Percentiles rank a stretch among this genome's conserved stretches.
Evolutionary conservation across 1,140 invertebrate species (phyloP).

Genomic region (Bombus pascuorum): DNA sequence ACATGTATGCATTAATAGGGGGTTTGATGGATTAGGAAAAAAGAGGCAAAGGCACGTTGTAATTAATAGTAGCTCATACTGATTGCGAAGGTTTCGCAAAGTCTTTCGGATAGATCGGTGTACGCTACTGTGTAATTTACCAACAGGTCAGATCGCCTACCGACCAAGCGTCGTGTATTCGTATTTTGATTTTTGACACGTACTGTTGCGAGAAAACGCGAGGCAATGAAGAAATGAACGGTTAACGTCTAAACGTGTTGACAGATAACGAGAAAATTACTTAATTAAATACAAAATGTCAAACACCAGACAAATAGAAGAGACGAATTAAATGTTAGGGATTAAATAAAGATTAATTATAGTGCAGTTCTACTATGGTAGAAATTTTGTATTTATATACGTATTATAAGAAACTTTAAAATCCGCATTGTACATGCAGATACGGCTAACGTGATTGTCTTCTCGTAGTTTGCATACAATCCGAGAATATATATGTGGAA

Average conservation of each 20-base stretch:
- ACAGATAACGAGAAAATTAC: not conserved
- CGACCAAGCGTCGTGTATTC: not conserved
- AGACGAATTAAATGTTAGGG: not conserved
- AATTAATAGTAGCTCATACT: constrained; percentile 3
- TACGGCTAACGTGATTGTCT: too few species aligned
- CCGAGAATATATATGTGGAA: not conserved
- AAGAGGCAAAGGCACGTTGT: not conserved
- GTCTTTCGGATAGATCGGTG: not conserved
- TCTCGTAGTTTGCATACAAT: too few species aligned
- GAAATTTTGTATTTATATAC: too few species aligned
- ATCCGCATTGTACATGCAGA: not conserved
- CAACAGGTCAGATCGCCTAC: not conserved
- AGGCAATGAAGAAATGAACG: not conserved
- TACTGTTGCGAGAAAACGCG: not conserved
- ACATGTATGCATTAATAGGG: not conserved
- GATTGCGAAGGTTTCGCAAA: not conserved
- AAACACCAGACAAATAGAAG: not conserved
- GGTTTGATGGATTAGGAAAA: constrained; percentile 3
- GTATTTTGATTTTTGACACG: not conserved
- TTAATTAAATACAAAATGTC: not conserved
- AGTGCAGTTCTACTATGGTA: too few species aligned
- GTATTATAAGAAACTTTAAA: not conserved
- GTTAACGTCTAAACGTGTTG: not conserved
- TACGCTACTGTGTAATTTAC: not conserved
- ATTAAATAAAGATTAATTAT: not conserved